Conservation (phyloP, 1,140 invertebrate species). For the Eulimnadia texana region DNA sequence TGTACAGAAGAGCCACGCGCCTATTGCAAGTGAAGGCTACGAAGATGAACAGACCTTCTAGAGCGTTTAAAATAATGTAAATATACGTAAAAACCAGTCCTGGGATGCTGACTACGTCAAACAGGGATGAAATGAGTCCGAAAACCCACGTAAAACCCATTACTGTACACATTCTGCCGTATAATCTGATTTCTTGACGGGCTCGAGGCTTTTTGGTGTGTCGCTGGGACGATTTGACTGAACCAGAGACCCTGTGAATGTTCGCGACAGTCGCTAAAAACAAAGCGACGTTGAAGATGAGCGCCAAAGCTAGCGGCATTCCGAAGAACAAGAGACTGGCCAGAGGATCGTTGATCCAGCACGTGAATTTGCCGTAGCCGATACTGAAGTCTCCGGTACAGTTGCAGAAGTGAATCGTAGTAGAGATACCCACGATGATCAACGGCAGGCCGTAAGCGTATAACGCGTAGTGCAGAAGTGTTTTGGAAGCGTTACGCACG, state of each 20-base stretch:
- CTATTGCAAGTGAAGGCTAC: conserved; percentile 27
- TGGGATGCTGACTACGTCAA: conserved; percentile 8
- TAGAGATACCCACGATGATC: conserved; percentile 26
- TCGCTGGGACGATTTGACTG: conserved; percentile 5
- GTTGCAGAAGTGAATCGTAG: conserved; percentile 24
- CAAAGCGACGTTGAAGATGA: conserved; percentile 25
- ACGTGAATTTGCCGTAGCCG: conserved; percentile 17
- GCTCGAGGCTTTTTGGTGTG: conserved; percentile 19
- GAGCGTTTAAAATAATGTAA: conserved; percentile 28
- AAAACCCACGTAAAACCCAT: conserved; percentile 27
- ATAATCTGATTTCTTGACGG: conserved; percentile 28
- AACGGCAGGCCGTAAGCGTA: conserved; percentile 22
- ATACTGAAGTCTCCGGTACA: conserved; percentile 8
- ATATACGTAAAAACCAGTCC: conserved; percentile 24
- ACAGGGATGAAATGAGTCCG: conserved; percentile 22
- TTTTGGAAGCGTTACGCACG: conserved; percentile 6
- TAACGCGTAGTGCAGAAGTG: conserved; percentile 7
- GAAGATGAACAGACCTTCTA: conserved; percentile 31
- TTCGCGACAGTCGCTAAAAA: conserved; percentile 26
- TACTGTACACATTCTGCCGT: conserved; percentile 28
- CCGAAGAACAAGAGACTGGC: conserved; percentile 27
- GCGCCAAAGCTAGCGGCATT: conserved; percentile 23
- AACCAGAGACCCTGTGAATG: conserved; percentile 21
- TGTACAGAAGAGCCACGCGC: conserved; percentile 12
- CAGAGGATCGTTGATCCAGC: conserved; percentile 26